These are phyloP conservation scores for Xerus inauris DNA, from an alignment of 2,113 vertebrate genomes.

Conservation along the genomic window DNA sequence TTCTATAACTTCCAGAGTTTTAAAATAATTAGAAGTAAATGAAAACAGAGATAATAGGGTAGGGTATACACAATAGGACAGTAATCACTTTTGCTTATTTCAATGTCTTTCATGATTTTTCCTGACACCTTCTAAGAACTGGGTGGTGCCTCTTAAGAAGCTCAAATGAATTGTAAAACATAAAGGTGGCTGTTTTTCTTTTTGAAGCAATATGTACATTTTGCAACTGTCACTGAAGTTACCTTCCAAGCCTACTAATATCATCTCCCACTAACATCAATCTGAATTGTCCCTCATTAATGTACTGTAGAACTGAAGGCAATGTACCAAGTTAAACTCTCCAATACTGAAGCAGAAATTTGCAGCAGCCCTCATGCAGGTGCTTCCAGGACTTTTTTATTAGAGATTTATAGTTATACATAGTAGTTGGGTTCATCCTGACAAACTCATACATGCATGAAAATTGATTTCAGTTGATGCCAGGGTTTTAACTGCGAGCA, in stretches of 20 bases:
- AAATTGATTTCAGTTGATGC: neutral
- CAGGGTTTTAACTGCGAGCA: neutral
- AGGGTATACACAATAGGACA: neutral
- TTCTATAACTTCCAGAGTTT: neutral
- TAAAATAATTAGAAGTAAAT: neutral
- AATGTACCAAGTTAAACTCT: neutral
- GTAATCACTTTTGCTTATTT: neutral
- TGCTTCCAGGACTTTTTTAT: too few relatives aligned
- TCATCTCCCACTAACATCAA: too few relatives aligned
- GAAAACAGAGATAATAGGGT: neutral
- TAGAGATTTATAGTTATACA: too few relatives aligned
- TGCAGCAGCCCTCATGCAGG: rapidly evolving
- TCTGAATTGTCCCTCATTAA: neutral
- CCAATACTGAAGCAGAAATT: neutral
- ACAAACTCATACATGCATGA: too few relatives aligned
- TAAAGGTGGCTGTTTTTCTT: neutral
- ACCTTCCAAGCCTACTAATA: neutral
- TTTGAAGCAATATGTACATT: neutral
- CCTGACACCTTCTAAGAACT: neutral
- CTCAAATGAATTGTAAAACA: neutral
- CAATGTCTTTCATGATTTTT: neutral
- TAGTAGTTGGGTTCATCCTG: too few relatives aligned
- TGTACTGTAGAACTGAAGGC: neutral
- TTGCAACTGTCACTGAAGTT: neutral
- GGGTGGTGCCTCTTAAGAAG: neutral